Conservation (phyloP, 2,113 vertebrate genomes). For the Dicerorhinus sumatrensis region DNA sequence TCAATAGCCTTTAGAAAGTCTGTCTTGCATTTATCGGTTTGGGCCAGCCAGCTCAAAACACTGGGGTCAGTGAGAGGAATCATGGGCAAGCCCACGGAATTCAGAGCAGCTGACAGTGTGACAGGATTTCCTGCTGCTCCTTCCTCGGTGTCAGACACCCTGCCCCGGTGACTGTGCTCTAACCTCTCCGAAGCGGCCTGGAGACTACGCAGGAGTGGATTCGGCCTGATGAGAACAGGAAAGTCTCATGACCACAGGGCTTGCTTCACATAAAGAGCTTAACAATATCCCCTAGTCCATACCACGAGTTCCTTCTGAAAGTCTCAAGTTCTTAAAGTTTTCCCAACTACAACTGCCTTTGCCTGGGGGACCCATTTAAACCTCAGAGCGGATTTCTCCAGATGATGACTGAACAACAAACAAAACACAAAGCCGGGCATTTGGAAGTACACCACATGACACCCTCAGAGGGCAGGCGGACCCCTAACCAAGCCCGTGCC, state of each 20-base stretch:
- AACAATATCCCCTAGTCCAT: slow-evolving; percentile 68
- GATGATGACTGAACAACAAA: slow-evolving; percentile 74
- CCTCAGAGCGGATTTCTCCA: slow-evolving; percentile 66
- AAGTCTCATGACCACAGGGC: slow-evolving; percentile 75
- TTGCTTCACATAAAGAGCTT: slow-evolving; percentile 76
- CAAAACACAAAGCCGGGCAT: slow-evolving; percentile 8
- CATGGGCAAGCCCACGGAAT: neutral
- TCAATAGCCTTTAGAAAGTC: slow-evolving; percentile 33
- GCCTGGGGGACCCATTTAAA: slow-evolving; percentile 72
- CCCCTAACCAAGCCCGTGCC: neutral
- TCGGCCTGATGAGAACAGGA: neutral
- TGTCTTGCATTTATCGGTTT: slow-evolving; percentile 59
- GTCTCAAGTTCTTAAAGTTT: slow-evolving; percentile 82
- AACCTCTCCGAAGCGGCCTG: neutral
- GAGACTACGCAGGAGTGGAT: neutral
- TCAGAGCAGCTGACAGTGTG: slow-evolving; percentile 21
- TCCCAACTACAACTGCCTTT: slow-evolving; percentile 63
- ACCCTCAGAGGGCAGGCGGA: neutral
- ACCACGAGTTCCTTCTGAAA: slow-evolving; percentile 77
- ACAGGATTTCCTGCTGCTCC: slow-evolving; percentile 54
- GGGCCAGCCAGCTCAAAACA: slow-evolving; percentile 50
- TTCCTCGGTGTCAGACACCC: slow-evolving; percentile 64
- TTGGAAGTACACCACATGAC: slow-evolving; percentile 49
- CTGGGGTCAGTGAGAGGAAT: slow-evolving; percentile 51
- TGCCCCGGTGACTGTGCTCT: slow-evolving; percentile 44